Evolutionary conservation across 2,797 vertebrate genomes (phyloP).

Genomic region (Tangara arthus): DNA sequence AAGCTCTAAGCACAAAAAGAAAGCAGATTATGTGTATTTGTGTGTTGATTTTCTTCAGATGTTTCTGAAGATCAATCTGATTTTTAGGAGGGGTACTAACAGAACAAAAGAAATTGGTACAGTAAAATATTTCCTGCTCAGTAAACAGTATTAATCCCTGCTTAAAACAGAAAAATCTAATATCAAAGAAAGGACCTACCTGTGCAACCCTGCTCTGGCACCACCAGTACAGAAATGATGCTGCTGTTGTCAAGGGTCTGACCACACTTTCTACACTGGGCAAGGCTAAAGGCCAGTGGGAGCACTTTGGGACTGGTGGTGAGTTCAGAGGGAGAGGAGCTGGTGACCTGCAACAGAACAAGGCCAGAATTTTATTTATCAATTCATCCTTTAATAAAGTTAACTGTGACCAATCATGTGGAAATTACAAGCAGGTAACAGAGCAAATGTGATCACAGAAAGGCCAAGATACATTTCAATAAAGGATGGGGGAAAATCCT

Average conservation of each 20-base stretch:
- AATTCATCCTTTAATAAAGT: not conserved
- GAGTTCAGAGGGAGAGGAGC: not conserved
- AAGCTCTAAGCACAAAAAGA: slow-evolving; percentile 67
- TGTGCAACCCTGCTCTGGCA: slow-evolving; percentile 57
- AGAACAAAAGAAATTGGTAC: not conserved
- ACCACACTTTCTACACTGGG: slow-evolving; percentile 31
- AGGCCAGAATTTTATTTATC: not conserved
- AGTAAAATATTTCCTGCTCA: not conserved
- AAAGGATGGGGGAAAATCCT: fast-evolving
- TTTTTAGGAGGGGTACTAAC: slow-evolving; percentile 67
- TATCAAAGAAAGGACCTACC: slow-evolving; percentile 33
- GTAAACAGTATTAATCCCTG: not conserved
- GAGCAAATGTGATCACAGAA: not conserved
- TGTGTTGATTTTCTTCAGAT: slow-evolving; percentile 75
- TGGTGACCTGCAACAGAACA: slow-evolving; percentile 31
- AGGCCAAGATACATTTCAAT: not conserved
- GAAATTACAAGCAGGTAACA: not conserved
- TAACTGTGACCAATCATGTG: not conserved
- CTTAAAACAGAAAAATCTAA: not conserved
- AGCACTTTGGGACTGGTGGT: not conserved
- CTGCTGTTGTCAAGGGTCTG: slow-evolving; percentile 35
- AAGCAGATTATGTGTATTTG: slow-evolving; percentile 3
- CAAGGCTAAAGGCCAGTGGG: slow-evolving; percentile 39
- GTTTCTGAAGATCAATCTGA: slow-evolving; percentile 70
- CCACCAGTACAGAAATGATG: slow-evolving; percentile 56